A percentile compares a stretch with the other conserved stretches of the same genome.
Evolutionary conservation across 2,888 invertebrate genomes (phyloP).

Genomic region (Encarsia formosa): DNA sequence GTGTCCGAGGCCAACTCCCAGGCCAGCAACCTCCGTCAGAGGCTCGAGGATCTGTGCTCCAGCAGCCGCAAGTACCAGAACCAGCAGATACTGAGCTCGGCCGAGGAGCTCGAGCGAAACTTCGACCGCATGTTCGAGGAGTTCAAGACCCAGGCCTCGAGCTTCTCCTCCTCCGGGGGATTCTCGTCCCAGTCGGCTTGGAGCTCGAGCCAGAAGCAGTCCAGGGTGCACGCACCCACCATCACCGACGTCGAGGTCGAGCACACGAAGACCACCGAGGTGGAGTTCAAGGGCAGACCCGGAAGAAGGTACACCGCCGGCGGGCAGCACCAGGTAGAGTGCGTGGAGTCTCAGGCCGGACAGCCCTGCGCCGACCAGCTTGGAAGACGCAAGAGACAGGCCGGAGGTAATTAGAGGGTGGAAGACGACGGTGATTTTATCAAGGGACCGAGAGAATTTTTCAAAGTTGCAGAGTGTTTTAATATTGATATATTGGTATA

Average conservation of each 20-base stretch:
- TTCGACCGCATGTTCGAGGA: slow-evolving; percentile 16
- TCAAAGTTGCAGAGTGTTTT: no score
- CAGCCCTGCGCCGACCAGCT: slow-evolving; percentile 15
- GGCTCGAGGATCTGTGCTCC: slow-evolving; percentile 14
- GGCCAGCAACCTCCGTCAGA: slow-evolving; percentile 7
- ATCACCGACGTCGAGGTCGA: slow-evolving; percentile 15
- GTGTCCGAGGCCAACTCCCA: slow-evolving; percentile 4
- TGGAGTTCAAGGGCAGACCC: slow-evolving; percentile 16
- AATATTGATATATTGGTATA: no score
- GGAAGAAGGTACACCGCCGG: neutral
- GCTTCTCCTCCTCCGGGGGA: slow-evolving; percentile 3
- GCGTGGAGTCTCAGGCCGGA: slow-evolving; percentile 16
- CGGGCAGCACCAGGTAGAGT: slow-evolving; percentile 8
- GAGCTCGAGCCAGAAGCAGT: slow-evolving; percentile 4
- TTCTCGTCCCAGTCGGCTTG: slow-evolving; percentile 15
- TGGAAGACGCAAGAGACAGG: slow-evolving; percentile 10
- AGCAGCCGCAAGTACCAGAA: slow-evolving; percentile 16
- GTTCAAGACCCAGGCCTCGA: slow-evolving; percentile 4
- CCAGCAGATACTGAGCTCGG: slow-evolving; percentile 1
- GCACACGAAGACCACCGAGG: slow-evolving; percentile 14
- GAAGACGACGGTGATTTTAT: neutral
- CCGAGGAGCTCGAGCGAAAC: slow-evolving; percentile 7
- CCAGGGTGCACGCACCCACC: slow-evolving; percentile 6
- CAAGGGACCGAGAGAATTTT: neutral
- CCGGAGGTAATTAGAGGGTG: slow-evolving; percentile 21